These are phyloP conservation scores for Conus betulinus DNA, from an alignment of 1,140 invertebrate genomes.

Conservation along the genomic window DNA sequence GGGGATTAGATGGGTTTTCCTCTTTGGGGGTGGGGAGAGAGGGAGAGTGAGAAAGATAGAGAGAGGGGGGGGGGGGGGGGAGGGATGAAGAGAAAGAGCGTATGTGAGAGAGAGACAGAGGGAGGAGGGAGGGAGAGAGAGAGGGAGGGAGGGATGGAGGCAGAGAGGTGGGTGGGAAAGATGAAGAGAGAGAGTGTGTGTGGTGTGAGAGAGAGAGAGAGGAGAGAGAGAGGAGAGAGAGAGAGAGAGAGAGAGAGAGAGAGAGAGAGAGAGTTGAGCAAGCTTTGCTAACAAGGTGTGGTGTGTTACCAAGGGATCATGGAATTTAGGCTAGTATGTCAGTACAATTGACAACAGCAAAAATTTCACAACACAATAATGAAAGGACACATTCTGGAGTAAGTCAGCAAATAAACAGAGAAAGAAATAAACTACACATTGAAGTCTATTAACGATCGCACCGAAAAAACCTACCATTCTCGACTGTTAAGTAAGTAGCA, in stretches of 20 bases:
- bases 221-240: not conserved
- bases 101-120: not conserved
- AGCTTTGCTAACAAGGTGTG: not conserved
- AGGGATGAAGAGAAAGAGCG: too few relatives aligned
- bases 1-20: not conserved
- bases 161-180: not conserved
- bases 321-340: not conserved
- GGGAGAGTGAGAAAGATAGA: not conserved
- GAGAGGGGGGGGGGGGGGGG: not conserved
- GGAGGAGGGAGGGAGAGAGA: not conserved
- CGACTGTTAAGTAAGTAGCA: too few relatives aligned
- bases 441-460: too few relatives aligned
- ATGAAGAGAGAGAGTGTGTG: not conserved
- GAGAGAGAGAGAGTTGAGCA: not conserved
- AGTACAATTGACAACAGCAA: not conserved
- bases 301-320: not conserved
- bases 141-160: not conserved
- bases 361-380: not conserved
- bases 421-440: too few relatives aligned
- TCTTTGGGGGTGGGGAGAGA: not conserved
- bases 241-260: too few relatives aligned
- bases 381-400: not conserved
- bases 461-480: too few relatives aligned
- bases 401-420: not conserved
- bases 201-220: not conserved